Base-by-base conservation (phyloP, 2,113 vertebrate species). In the Collichthys lucidus region DNA sequence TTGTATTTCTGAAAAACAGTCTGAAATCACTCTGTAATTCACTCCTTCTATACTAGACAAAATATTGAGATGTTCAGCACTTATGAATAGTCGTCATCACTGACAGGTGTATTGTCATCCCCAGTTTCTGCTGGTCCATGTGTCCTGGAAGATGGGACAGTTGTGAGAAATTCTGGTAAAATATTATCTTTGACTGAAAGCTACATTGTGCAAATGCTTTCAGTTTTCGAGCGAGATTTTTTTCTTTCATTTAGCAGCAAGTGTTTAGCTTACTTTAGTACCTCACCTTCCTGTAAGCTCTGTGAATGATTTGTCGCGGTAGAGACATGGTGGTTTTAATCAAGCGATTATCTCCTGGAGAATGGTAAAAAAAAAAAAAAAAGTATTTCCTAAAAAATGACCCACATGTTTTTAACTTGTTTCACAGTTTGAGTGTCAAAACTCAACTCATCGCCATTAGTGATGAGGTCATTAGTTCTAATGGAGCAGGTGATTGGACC, bases 401-500 rank as follows among this genome's bases (percentile, higher is more conserved):
- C 26, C 53, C 14, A 24, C 6, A 0, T 22, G 17, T 47, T 47
- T 56, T 24, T 46, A 55, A 52, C 53, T 35, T 74, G 35, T 65
- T 67, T 53, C 40, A 63, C 16, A 19, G 60, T 49, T 74, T 73
- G 14, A 71, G 16, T 22, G 40, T 40, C 60, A 15, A 6, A 29
- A 29, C 40, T 40, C 7, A 6, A 40, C n/a, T n/a, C n/a, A 40
- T 26, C 35, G 31, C 79, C 60, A 46, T 86, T 61, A 55, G 79
- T 31, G 40, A 67, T 56, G 80, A 85, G 74, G 61, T 84, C 60
- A 83, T 72, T 17, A 26, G 60, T 75, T 77, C 84, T 75, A 79
- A 26, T 66, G 76, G 74, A 72, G 82, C 70, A 42, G 74, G 79
- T 83, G 84, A 88, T 91, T 88, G 77, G 79, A 84, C 77, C 17